phyloP scores from a whole-genome alignment of 2,888 invertebrate genomes.

The Acanthosoma haemorrhoidale region DNA sequence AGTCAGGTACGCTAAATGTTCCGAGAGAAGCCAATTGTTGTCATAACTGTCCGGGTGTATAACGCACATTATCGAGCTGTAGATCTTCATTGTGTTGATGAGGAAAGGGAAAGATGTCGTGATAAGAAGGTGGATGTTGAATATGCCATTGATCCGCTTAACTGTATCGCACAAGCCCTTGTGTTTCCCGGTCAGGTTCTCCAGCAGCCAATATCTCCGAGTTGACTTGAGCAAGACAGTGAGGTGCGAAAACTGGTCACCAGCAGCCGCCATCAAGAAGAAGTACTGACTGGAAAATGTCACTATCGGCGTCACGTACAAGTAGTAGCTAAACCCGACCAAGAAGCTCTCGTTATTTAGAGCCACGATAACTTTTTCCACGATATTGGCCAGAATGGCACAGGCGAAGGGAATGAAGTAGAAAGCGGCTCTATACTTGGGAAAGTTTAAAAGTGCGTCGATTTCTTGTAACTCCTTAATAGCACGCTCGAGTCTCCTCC shows the following conservation, averaged over 20 bases:
- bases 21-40: not conserved
- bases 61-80: not conserved
- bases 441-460: not conserved
- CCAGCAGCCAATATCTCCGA: not conserved
- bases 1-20: not conserved
- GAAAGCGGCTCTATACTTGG: not conserved
- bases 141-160: not conserved
- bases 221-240: not conserved
- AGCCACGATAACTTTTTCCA: not conserved
- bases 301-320: constrained; percentile 1
- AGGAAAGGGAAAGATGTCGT: not conserved
- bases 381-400: not conserved
- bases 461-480: not conserved
- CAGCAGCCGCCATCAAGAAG: not conserved
- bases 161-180: not conserved
- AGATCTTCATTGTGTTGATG: not conserved
- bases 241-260: not conserved
- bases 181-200: not conserved
- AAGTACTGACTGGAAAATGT: not conserved
- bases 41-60: not conserved
- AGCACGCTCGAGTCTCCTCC: not conserved
- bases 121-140: not conserved
- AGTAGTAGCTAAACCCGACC: not conserved
- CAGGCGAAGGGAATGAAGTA: not conserved
- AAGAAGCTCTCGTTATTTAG: not conserved